A percentile compares a stretch with the other conserved stretches of the same genome.
phyloP scores from a whole-genome alignment of 1,140 invertebrate species.

The Drosophila nikananu region DNA sequence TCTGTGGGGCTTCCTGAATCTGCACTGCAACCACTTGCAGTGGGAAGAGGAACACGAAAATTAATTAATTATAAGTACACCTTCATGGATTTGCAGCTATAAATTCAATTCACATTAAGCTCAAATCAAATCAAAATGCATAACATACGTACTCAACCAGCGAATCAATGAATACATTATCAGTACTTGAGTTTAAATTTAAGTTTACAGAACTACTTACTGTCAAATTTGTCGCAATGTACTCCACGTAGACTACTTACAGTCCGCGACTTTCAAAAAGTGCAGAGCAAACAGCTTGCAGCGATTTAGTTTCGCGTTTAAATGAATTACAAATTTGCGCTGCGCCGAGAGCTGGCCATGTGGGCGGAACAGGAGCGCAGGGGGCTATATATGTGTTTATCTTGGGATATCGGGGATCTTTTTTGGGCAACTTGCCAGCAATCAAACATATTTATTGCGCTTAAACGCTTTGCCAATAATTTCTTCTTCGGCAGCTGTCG shows the following conservation, averaged over 20 bases:
- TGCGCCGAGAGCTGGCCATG: slow-evolving; percentile 8
- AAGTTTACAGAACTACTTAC: background rate
- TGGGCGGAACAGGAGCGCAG: slow-evolving; percentile 28
- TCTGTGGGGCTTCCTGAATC: slow-evolving; percentile 7
- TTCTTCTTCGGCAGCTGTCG: slow-evolving; percentile 65
- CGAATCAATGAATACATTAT: background rate
- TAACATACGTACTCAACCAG: background rate
- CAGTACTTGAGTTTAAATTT: background rate
- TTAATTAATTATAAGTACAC: background rate
- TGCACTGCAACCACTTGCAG: slow-evolving; percentile 16
- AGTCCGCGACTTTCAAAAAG: slow-evolving; percentile 66
- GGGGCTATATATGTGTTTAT: slow-evolving; percentile 17
- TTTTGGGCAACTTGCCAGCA: slow-evolving; percentile 68
- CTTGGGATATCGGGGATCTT: slow-evolving; percentile 17
- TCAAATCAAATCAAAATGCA: no score
- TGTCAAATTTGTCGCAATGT: slow-evolving; percentile 20
- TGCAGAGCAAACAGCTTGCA: slow-evolving; percentile 60
- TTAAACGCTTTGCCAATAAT: slow-evolving; percentile 81
- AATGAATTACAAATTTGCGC: slow-evolving; percentile 71
- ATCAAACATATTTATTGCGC: slow-evolving; percentile 80
- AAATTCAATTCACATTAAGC: background rate
- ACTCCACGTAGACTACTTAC: slow-evolving; percentile 13
- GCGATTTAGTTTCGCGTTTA: slow-evolving; percentile 59
- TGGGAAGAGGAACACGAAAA: background rate
- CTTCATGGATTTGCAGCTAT: background rate